A percentile compares a stretch with the other conserved stretches of the same genome.
phyloP scores from a whole-genome alignment of 2,888 invertebrate genomes.

The Cantharis rufa region DNA sequence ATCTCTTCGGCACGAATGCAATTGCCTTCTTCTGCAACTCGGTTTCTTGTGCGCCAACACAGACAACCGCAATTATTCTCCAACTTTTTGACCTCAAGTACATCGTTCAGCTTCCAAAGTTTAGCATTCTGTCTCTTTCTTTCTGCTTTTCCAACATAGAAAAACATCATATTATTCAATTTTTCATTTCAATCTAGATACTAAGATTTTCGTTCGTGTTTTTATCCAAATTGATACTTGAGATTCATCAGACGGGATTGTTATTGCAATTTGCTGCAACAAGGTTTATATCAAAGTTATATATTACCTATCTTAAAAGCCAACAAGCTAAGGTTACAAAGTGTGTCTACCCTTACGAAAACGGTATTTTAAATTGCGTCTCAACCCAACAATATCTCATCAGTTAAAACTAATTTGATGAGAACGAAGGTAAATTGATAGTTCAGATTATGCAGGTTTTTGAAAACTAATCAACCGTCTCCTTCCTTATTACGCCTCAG shows the following conservation, averaged over 20 bases:
- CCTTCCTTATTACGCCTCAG: neutral
- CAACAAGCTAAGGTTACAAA: neutral
- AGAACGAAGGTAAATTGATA: neutral
- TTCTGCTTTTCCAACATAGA: no score
- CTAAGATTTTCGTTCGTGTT: no score
- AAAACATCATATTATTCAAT: no score
- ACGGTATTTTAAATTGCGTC: neutral
- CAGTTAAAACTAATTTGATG: neutral
- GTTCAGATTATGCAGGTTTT: neutral
- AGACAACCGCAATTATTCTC: no score
- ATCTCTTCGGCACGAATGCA: no score
- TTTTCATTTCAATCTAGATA: no score
- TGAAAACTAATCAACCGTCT: neutral
- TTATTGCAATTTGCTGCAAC: neutral
- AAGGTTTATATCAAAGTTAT: neutral
- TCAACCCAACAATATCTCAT: neutral
- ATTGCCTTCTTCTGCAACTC: no score
- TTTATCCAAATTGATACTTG: neutral
- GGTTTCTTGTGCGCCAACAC: no score
- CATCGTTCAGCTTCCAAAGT: no score
- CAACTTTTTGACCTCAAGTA: no score
- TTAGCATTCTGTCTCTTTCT: no score
- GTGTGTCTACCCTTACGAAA: neutral
- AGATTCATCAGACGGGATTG: neutral
- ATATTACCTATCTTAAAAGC: neutral